Conservation (phyloP, 2,113 vertebrate species). For the Gopherus evgoodei region DNA sequence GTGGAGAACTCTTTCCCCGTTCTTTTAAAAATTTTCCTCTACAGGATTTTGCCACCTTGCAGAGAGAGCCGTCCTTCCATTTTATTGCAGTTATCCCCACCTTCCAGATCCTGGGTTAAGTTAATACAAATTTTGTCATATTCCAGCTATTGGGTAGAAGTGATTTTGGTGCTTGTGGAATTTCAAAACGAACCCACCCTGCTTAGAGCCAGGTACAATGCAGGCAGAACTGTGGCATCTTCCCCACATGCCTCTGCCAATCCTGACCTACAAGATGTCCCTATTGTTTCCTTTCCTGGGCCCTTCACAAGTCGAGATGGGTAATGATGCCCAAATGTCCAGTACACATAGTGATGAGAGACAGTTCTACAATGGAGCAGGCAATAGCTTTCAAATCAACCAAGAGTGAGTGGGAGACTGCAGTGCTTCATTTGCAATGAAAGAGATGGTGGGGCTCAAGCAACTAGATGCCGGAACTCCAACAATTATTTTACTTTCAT, state of each 20-base stretch:
- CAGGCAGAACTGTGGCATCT: not conserved
- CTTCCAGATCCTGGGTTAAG: not conserved
- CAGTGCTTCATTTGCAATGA: too few species aligned
- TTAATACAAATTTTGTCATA: not conserved
- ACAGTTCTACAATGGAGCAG: not conserved
- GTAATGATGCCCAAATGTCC: not conserved
- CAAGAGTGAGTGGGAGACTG: not conserved
- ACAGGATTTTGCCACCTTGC: not conserved
- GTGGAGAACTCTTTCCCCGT: not conserved
- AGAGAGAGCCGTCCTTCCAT: not conserved
- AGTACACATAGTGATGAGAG: not conserved
- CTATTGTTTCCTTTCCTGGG: not conserved
- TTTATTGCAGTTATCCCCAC: not conserved
- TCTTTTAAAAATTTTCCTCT: not conserved
- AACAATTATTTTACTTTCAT: too few species aligned
- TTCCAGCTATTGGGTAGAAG: not conserved
- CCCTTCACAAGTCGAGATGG: not conserved
- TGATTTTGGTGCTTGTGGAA: not conserved
- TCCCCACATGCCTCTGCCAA: not conserved
- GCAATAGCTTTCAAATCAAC: not conserved
- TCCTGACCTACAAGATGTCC: not conserved
- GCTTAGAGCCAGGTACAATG: not conserved
- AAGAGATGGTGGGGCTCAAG: too few species aligned
- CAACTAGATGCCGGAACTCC: too few species aligned
- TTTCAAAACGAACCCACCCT: not conserved